Base-by-base conservation (phyloP, 2,113 vertebrate species). In the Myrmecophaga tridactyla region DNA sequence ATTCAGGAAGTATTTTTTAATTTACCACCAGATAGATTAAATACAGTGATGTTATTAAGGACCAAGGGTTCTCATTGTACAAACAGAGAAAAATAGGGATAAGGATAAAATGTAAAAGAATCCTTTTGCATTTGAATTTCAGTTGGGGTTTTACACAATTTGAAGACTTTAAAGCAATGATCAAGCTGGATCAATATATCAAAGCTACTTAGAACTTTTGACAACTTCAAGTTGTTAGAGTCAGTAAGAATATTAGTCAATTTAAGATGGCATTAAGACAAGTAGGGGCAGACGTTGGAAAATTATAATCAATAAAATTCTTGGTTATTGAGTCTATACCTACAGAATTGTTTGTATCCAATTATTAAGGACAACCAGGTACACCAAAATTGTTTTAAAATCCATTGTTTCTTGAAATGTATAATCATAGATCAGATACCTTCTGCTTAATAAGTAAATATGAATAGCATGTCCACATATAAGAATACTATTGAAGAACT, bases 11-110 rank as follows among this genome's bases (percentile, higher is more conserved):
- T 43, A 25, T 34, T n/a, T 41, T 18, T 1, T 1, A 29, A 15
- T 4, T 9, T 14, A 27, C 8, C 43, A 43, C 43, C 56, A 58
- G 56, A 34, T 6, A 27, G 58, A 14, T 34, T 23, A 56, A 81
- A 25, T 73, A 15, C 15, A 27, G 3, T 31, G 21, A 76, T 34
- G 7, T 1, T 20, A 39, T 27, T 1, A 15, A n/a, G 8, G 8
- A 29, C 13, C 31, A 58, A 2, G 15, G 15, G 29, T 41, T 10
- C 4, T 4, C n/a, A 4, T 4, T 48, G 1, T 10, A 65, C 17
- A 31, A 81, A 60, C 67, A 6, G 75, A 67, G 4, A 73, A 34
- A 43, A 48, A 48, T 43, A 72, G 86, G 29, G 4, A 89, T 36
- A 3, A 48, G 39, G 2, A 2, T 63, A 46, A 80, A 41, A 4